Conservation (phyloP, 2,113 vertebrate species). For the Chaetura pelagica region DNA sequence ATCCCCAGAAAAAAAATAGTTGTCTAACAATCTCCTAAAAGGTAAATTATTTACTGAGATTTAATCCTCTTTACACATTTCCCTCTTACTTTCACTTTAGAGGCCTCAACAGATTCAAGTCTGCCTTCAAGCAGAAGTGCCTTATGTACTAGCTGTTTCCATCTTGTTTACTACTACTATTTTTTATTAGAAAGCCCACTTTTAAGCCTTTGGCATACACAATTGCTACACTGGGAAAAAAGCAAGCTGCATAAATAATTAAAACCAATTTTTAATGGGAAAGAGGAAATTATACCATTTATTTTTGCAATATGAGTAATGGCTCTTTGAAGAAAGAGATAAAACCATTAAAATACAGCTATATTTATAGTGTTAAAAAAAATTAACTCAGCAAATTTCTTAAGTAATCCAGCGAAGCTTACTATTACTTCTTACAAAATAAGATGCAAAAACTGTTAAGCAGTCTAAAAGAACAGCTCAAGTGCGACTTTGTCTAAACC, state of each 20-base stretch:
- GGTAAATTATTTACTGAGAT: constrained; percentile 1
- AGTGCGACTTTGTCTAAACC: background rate
- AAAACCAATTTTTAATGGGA: background rate
- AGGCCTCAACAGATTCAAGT: background rate
- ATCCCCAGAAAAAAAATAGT: background rate
- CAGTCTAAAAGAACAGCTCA: background rate
- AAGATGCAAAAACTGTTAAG: background rate
- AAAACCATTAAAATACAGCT: background rate
- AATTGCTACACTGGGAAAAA: background rate
- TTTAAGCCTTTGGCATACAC: background rate
- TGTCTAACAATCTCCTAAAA: background rate
- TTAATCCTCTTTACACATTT: constrained; percentile 15
- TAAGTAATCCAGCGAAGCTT: background rate
- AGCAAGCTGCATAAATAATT: background rate
- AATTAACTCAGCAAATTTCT: background rate
- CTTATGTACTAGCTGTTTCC: background rate
- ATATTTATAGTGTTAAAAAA: background rate
- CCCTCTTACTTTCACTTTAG: background rate
- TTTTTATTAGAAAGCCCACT: background rate
- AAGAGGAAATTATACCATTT: background rate
- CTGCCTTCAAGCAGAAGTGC: background rate
- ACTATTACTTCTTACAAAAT: background rate
- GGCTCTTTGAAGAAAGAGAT: background rate
- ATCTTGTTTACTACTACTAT: background rate
- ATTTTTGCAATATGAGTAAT: background rate